Evolutionary conservation across 1,140 invertebrate species (phyloP).

Genomic region (Bombus turneri): DNA sequence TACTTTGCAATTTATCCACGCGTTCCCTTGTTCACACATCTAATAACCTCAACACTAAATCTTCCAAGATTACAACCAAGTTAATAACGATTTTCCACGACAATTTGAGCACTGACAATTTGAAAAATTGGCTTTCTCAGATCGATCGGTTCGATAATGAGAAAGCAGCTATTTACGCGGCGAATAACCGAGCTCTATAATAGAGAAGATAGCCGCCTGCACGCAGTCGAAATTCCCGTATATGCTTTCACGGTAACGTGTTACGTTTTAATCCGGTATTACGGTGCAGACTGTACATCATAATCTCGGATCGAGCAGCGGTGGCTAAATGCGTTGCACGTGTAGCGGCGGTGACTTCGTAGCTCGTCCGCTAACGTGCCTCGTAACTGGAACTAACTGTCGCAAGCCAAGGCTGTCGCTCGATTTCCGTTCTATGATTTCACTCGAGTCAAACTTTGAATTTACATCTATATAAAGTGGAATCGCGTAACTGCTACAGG

Average conservation of each 20-base stretch:
- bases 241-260: slow-evolving; percentile 26
- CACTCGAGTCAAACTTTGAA: slow-evolving; percentile 16
- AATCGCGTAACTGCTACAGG: not conserved
- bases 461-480: not conserved
- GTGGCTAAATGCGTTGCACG: slow-evolving; percentile 55
- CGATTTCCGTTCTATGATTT: not conserved
- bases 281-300: slow-evolving; percentile 54
- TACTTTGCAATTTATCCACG: too few species aligned
- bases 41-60: too few species aligned
- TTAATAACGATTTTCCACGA: not conserved
- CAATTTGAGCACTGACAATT: fast-evolving
- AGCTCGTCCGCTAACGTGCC: slow-evolving; percentile 31
- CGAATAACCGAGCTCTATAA: slow-evolving; percentile 37
- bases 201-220: slow-evolving; percentile 6
- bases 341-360: slow-evolving; percentile 52
- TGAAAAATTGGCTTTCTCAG: not conserved
- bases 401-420: not conserved
- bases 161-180: not conserved
- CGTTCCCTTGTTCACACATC: too few species aligned
- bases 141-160: not conserved
- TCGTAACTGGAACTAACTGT: slow-evolving; percentile 47
- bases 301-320: slow-evolving; percentile 61
- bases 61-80: fast-evolving
- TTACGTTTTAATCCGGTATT: slow-evolving; percentile 66
- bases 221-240: not conserved